Base-by-base conservation (phyloP, 2,113 vertebrate genomes). In the Phalacrocorax brasilianus region DNA sequence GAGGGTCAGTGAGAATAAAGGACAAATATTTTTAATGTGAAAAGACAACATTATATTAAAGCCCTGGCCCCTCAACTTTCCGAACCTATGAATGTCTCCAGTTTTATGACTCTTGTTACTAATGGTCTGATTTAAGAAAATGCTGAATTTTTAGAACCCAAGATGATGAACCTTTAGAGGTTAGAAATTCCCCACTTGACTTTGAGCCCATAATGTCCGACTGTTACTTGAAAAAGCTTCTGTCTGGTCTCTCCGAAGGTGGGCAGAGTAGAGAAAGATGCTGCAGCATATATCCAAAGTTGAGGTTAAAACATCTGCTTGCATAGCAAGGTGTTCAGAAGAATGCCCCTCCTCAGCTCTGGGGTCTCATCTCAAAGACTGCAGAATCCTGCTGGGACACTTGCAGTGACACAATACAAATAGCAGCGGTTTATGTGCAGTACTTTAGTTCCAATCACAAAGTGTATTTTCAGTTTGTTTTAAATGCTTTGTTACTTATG, bases 401-500 rank as follows among this genome's bases (percentile, higher is more conserved):
- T 23, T 62, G 26, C 9, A 21, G 10, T 68, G 76, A 8, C 1
- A 0, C 3, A 23, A 4, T 52, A n/a, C 49, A 42, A n/a, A 7
- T 26, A 8, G 9, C 35, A 15, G 50, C 5, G 42, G 14, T 35
- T 61, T 8, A 2, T 5, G 8, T 70, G 49, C 78, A 52, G 6
- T 1, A 8, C 10, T 61, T 27, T 6, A 17, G 3, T n/a, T 65
- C 19, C 38, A 49, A 0, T 15, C 28, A 65, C 67, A 67, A n/a
- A 73, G 2, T n/a, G 6, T 18, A 8, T 12, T 84, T 68, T 2
- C 22, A 9, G 2, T 49, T 81, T 40, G 28, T 30, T 73, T 73
- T 16, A 20, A 95, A 80, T 70, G 28, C 80, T 87, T 76, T 52
- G 33, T 85, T 65, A 47, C 50, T 88, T n/a, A 96, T 19, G 22